Conservation (phyloP, 2,888 invertebrate species). For the Galerucella pusilla region DNA sequence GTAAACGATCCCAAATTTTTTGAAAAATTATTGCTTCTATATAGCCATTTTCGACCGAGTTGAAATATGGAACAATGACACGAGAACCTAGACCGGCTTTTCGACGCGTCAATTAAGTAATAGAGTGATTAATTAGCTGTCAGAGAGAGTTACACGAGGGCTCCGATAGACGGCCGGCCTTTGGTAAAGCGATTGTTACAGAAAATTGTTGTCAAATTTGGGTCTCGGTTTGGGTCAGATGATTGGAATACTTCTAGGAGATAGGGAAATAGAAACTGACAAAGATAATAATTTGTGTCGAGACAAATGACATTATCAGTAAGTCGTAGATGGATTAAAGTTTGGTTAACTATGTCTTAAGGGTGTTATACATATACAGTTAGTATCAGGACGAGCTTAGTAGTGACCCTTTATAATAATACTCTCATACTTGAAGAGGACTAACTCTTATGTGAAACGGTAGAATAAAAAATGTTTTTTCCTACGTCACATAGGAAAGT, state of each 20-base stretch:
- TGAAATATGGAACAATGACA: slow-evolving; percentile 34
- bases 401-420: no score
- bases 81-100: slow-evolving; percentile 21
- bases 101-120: slow-evolving; percentile 38
- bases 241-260: slow-evolving; percentile 15
- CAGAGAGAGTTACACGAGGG: slow-evolving; percentile 12
- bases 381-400: no score
- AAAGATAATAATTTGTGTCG: slow-evolving; percentile 20
- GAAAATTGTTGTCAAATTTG: slow-evolving; percentile 34
- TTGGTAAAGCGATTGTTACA: slow-evolving; percentile 28
- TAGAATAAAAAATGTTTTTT: no score
- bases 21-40: not conserved
- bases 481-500: no score
- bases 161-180: slow-evolving; percentile 19
- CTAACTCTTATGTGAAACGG: no score
- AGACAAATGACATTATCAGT: not conserved
- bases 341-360: not conserved
- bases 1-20: slow-evolving; percentile 4
- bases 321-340: not conserved
- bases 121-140: slow-evolving; percentile 38
- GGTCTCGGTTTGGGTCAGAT: slow-evolving; percentile 22
- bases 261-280: not conserved
- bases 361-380: no score
- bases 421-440: no score
- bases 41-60: slow-evolving; percentile 13